Conservation (phyloP, 1,140 invertebrate genomes). For the Phymastichus coffea region DNA sequence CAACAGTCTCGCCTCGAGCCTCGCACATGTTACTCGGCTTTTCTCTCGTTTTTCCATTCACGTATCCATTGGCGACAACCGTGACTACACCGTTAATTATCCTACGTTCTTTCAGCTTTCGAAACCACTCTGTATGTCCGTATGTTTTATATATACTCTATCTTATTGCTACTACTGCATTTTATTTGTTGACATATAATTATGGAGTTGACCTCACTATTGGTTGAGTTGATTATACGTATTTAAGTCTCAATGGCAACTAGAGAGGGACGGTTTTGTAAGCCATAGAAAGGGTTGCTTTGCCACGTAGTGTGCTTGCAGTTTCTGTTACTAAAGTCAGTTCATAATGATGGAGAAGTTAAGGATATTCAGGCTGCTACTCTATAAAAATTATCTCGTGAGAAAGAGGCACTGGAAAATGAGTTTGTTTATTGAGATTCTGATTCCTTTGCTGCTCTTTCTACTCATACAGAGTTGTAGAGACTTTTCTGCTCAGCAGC, state of each 20-base stretch:
- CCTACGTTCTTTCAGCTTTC: no score
- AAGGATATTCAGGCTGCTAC: conserved; percentile 42
- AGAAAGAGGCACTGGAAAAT: conserved; percentile 47
- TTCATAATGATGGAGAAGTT: conserved; percentile 34
- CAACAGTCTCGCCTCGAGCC: not conserved
- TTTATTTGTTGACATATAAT: no score
- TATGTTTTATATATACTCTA: no score
- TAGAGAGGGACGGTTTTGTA: not conserved
- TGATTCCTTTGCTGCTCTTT: conserved; percentile 46
- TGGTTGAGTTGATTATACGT: not conserved
- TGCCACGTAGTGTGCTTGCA: no score
- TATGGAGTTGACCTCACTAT: conserved; percentile 4
- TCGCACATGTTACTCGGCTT: not conserved
- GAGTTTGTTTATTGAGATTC: conserved; percentile 43
- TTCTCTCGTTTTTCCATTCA: no score
- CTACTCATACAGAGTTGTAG: conserved; percentile 42
- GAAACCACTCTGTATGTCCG: no score
- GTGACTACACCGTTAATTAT: no score
- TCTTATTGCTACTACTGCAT: no score
- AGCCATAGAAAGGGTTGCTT: no score
- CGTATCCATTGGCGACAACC: no score
- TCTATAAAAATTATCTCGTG: conserved; percentile 48
- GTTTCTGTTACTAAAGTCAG: no score
- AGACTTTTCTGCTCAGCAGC: conserved; percentile 37
- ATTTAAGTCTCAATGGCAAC: conserved; percentile 11